phyloP scores from a whole-genome alignment of 1,140 invertebrate species.

The Gryon sp. region DNA sequence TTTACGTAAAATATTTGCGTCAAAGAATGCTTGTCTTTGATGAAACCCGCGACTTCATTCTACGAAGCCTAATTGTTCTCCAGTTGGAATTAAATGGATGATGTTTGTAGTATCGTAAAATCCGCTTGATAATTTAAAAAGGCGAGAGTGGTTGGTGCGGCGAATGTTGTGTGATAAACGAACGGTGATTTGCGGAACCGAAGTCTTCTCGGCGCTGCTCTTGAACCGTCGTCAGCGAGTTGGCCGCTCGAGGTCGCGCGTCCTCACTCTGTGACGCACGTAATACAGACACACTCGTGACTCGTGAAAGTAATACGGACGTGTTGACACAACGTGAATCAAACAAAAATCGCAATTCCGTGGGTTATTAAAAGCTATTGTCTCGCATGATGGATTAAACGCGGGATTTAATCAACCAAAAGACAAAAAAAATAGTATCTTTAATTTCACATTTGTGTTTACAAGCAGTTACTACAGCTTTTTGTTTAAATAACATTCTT shows the following conservation, averaged over 20 bases:
- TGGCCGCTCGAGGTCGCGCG: conserved; percentile 14
- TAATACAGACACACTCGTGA: conserved; percentile 2
- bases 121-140: conserved; percentile 10
- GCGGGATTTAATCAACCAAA: conserved; percentile 11
- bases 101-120: neutral
- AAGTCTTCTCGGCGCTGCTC: conserved; percentile 2
- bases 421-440: too few relatives aligned
- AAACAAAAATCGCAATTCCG: too few relatives aligned
- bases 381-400: neutral
- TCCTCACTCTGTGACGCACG: too few relatives aligned
- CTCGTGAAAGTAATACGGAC: conserved; percentile 27
- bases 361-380: conserved; percentile 20
- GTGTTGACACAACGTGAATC: conserved; percentile 21
- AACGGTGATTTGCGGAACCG: conserved; percentile 21
- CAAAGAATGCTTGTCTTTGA: neutral
- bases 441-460: conserved; percentile 5
- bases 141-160: neutral
- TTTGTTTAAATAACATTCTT: too few relatives aligned
- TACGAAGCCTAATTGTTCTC: conserved; percentile 12
- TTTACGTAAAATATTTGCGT: conserved; percentile 20
- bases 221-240: conserved; percentile 4
- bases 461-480: too few relatives aligned
- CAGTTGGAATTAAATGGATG: conserved; percentile 14
- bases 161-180: conserved; percentile 2
- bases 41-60: conserved; percentile 2